A percentile compares a stretch with the other conserved stretches of the same genome.
phyloP scores from a whole-genome alignment of 1,140 invertebrate genomes.

The Nasonia giraulti region DNA sequence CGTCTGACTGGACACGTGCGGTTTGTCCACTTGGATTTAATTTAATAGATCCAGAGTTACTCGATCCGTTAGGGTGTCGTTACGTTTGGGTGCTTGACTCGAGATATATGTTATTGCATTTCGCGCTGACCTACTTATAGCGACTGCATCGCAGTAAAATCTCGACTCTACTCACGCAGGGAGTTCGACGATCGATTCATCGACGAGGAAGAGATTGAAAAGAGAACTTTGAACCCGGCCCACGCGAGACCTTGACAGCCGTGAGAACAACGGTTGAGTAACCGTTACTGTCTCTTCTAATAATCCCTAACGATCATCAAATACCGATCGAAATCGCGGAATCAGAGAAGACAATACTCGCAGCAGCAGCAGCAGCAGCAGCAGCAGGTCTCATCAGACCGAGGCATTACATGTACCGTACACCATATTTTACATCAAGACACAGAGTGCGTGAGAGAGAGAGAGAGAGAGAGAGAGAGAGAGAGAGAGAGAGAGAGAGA shows the following conservation, averaged over 20 bases:
- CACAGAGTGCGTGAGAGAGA: neutral
- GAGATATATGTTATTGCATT: too few relatives aligned
- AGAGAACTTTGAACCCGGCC: neutral
- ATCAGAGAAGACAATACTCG: neutral
- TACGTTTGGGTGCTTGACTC: too few relatives aligned
- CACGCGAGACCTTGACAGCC: constrained; percentile 29
- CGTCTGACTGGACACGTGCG: too few relatives aligned
- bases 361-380: too few relatives aligned
- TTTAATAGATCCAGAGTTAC: too few relatives aligned
- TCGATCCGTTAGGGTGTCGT: too few relatives aligned
- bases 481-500: neutral
- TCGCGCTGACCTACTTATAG: constrained; percentile 43
- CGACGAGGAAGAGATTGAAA: constrained; percentile 16
- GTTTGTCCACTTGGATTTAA: too few relatives aligned
- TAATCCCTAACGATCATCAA: constrained; percentile 17
- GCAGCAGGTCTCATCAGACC: neutral
- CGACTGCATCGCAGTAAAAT: too few relatives aligned
- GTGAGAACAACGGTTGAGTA: constrained; percentile 41
- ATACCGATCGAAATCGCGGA: constrained; percentile 18
- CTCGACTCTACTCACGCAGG: too few relatives aligned
- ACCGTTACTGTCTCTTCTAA: constrained; percentile 11
- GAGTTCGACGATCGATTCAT: too few relatives aligned
- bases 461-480: neutral
- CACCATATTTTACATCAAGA: constrained; percentile 28
- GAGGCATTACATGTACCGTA: constrained; percentile 25